Conservation (phyloP, 2,797 vertebrate species). For the Coregonus ussuriensis region DNA sequence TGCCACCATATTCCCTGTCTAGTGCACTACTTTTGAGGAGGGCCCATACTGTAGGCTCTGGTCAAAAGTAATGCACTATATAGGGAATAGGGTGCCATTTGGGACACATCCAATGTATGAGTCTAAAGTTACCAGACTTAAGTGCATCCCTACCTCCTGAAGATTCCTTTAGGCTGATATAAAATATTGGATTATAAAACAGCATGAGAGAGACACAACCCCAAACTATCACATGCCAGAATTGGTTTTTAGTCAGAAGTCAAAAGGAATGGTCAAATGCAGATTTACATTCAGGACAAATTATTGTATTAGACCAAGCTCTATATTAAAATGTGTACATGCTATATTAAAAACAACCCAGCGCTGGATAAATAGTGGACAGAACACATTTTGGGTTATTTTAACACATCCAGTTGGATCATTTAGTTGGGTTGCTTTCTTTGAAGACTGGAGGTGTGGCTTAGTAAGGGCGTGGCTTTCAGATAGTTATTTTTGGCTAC, state of each 20-base stretch:
- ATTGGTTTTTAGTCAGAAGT: not conserved
- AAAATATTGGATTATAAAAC: not conserved
- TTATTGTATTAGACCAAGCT: not conserved
- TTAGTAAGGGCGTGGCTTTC: too few relatives aligned
- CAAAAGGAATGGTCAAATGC: not conserved
- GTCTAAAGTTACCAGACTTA: slow-evolving; percentile 23
- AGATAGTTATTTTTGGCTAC: too few relatives aligned
- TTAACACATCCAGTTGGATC: too few relatives aligned
- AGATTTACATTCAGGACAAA: not conserved
- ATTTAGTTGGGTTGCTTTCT: too few relatives aligned
- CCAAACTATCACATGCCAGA: not conserved
- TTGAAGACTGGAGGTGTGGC: too few relatives aligned
- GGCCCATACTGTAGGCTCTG: not conserved
- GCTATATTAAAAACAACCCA: too few relatives aligned
- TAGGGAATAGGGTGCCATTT: not conserved
- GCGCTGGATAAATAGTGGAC: too few relatives aligned
- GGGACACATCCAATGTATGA: slow-evolving; percentile 8
- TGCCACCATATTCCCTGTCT: not conserved
- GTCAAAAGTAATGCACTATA: not conserved
- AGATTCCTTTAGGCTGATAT: slow-evolving; percentile 4
- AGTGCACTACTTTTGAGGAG: not conserved
- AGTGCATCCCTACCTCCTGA: slow-evolving; percentile 12
- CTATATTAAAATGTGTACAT: not conserved
- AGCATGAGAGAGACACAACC: not conserved
- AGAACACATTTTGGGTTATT: too few relatives aligned